These are phyloP conservation scores for Nowickia ferox DNA, from an alignment of 2,888 invertebrate genomes.

Conservation along the genomic window DNA sequence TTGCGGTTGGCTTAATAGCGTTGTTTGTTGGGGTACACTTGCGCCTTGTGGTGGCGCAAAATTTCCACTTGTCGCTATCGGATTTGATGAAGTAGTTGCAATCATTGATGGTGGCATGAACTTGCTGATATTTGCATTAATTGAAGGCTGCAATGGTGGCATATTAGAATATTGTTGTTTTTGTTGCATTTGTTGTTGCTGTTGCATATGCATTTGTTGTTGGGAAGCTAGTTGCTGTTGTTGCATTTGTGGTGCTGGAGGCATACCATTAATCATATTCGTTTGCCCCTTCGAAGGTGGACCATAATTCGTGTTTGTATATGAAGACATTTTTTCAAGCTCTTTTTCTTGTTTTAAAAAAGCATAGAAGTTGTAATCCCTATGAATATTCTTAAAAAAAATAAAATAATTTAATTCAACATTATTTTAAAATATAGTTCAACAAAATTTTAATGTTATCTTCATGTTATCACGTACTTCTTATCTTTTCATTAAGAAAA, in stretches of 20 bases:
- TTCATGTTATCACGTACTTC: not conserved
- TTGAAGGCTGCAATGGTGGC: slow-evolving; percentile 43
- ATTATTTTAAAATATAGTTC: no score
- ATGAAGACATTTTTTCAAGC: slow-evolving; percentile 74
- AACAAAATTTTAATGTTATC: not conserved
- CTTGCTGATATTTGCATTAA: slow-evolving; percentile 74
- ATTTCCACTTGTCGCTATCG: slow-evolving; percentile 45
- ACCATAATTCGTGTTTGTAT: slow-evolving; percentile 74
- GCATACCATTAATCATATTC: slow-evolving; percentile 77
- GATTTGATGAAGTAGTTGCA: slow-evolving; percentile 30
- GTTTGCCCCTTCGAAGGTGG: slow-evolving; percentile 74
- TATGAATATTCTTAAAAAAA: slow-evolving; percentile 13
- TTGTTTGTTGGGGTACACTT: slow-evolving; percentile 66
- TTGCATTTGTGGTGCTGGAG: slow-evolving; percentile 68
- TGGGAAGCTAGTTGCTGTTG: slow-evolving; percentile 64
- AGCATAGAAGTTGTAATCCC: slow-evolving; percentile 54
- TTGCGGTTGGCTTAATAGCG: slow-evolving; percentile 52
- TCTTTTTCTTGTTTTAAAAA: slow-evolving; percentile 30
- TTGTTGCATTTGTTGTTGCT: slow-evolving; percentile 68
- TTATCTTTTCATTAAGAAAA: slow-evolving; percentile 6
- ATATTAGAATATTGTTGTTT: slow-evolving; percentile 68
- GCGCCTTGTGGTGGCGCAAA: slow-evolving; percentile 42
- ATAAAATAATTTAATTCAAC: not conserved
- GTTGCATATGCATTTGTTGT: slow-evolving; percentile 64
- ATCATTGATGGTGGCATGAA: slow-evolving; percentile 75